These are phyloP conservation scores for Pseudotriccus pelzelni DNA, from an alignment of 2,797 vertebrate species.

Conservation along the genomic window DNA sequence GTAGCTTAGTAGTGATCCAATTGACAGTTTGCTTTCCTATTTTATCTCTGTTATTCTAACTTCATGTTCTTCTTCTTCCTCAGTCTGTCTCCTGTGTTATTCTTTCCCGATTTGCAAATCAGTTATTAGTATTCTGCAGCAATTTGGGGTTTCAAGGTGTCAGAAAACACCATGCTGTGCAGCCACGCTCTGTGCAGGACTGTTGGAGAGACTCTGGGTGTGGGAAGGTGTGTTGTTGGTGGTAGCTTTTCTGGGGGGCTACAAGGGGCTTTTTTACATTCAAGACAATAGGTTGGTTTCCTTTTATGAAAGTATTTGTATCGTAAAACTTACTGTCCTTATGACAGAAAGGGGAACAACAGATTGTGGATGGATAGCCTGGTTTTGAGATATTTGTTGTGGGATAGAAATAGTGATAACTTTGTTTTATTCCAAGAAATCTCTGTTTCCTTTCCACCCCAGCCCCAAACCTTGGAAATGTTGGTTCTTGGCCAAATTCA, in stretches of 20 bases:
- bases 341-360: neutral
- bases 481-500: neutral
- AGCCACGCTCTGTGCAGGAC: neutral
- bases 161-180: rapidly evolving
- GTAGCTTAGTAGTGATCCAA: neutral
- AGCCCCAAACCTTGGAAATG: neutral
- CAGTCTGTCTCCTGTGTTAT: neutral
- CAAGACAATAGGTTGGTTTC: neutral
- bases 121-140: neutral
- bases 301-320: neutral
- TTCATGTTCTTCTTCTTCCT: neutral
- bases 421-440: neutral
- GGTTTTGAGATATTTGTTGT: neutral
- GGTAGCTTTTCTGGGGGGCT: neutral
- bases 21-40: neutral
- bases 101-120: neutral
- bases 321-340: neutral
- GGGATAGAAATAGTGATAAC: neutral
- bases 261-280: neutral
- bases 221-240: neutral
- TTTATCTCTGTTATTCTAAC: neutral
- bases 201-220: neutral
- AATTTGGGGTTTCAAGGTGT: neutral
- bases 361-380: neutral
- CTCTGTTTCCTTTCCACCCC: neutral